phyloP scores from a whole-genome alignment of 53 echinoderm and acorn worm species.

The Luidia sarsii region DNA sequence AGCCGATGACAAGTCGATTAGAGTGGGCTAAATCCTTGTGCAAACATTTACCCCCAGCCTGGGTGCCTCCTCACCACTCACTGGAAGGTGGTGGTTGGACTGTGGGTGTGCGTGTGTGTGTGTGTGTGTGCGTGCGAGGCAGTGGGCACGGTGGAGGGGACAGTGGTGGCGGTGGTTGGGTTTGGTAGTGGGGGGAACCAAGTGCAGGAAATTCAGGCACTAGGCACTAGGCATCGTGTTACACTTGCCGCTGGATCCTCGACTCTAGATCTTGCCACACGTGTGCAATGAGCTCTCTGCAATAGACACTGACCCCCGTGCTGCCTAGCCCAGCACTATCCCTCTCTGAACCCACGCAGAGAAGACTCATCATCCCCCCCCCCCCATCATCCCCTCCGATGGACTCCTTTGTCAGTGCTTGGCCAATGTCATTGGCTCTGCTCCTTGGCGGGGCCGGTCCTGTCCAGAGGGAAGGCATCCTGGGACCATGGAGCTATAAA shows the following conservation, averaged over 20 bases:
- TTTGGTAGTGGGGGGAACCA: neutral
- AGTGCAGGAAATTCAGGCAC: slow-evolving; percentile 12
- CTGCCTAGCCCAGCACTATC: no score
- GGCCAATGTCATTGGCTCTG: no score
- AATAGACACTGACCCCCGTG: no score
- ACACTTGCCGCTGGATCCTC: slow-evolving; percentile 6
- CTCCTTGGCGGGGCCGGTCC: no score
- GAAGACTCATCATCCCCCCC: slow-evolving; percentile 17
- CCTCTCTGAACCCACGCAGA: neutral
- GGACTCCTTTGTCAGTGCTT: neutral
- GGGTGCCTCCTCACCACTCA: neutral
- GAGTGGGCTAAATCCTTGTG: slow-evolving; percentile 49
- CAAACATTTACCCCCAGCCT: slow-evolving; percentile 45
- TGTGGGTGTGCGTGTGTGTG: no score
- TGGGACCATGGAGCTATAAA: no score
- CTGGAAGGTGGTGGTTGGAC: neutral
- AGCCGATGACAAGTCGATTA: slow-evolving; percentile 55
- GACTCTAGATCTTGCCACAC: no score
- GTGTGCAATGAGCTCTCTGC: no score
- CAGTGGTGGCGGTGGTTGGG: no score
- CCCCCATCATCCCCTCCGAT: neutral
- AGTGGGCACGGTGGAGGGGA: no score
- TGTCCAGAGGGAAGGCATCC: no score
- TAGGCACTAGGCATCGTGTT: slow-evolving; percentile 35
- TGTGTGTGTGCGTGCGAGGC: no score